Conservation (phyloP, 2,113 vertebrate species). For the Albula goreensis region DNA sequence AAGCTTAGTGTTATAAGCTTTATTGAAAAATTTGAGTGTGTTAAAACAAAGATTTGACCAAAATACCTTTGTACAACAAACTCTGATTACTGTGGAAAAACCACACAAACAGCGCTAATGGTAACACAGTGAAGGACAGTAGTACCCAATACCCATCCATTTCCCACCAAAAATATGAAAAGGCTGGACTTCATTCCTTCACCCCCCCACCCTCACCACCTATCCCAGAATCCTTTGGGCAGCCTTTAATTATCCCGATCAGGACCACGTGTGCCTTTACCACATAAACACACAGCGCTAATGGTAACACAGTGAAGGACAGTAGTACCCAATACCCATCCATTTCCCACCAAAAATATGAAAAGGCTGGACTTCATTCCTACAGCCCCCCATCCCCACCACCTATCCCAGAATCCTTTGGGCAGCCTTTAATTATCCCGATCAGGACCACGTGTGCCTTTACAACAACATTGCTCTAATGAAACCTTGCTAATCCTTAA, state of each 20-base stretch:
- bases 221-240: constrained; percentile 37
- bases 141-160: background rate
- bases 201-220: constrained; percentile 18
- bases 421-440: constrained; percentile 56
- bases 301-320: background rate
- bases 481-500: constrained; percentile 79
- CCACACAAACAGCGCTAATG: background rate
- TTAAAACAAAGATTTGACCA: no score
- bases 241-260: constrained; percentile 62
- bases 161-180: background rate
- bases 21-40: no score
- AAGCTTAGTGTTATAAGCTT: no score
- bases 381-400: background rate
- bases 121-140: background rate
- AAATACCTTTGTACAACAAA: no score
- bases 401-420: constrained; percentile 39
- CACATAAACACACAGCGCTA: constrained; percentile 55
- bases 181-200: background rate
- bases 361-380: background rate
- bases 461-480: constrained; percentile 77
- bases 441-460: constrained; percentile 69
- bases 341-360: background rate
- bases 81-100: no score
- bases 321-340: background rate
- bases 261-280: constrained; percentile 66